These are phyloP conservation scores for Hypercompe scribonia DNA, from an alignment of 2,888 invertebrate species.

Conservation along the genomic window DNA sequence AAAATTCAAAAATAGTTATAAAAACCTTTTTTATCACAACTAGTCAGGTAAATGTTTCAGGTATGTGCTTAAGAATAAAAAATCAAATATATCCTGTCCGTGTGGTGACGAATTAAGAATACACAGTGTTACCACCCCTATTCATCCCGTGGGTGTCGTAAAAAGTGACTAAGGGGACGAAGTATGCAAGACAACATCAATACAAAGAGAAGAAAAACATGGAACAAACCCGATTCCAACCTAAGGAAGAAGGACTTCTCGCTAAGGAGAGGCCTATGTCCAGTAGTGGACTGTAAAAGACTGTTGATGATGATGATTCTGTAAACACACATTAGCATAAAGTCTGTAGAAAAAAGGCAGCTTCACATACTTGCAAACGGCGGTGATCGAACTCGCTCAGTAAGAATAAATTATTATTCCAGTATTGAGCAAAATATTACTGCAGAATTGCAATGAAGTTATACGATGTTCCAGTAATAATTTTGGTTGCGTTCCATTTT, in stretches of 20 bases:
- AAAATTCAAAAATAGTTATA: too few species aligned
- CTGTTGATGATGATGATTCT: too few species aligned
- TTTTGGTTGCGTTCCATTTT: neutral
- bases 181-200: too few species aligned
- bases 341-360: neutral
- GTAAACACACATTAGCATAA: neutral
- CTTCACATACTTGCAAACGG: neutral
- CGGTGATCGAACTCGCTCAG: neutral
- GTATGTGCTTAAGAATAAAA: neutral
- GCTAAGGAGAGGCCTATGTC: too few species aligned
- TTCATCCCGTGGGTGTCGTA: too few species aligned
- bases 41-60: neutral
- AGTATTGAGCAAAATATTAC: neutral
- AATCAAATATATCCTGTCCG: neutral
- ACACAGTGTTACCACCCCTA: too few species aligned
- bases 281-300: too few species aligned
- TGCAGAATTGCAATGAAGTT: neutral
- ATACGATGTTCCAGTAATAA: neutral
- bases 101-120: too few species aligned
- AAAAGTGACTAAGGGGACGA: too few species aligned
- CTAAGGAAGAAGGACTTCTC: too few species aligned
- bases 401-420: neutral
- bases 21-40: neutral
- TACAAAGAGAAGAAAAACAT: too few species aligned
- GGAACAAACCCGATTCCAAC: too few species aligned